A percentile compares a stretch with the other conserved stretches of the same genome.
Evolutionary conservation across 2,797 vertebrate species (phyloP).

Genomic region (Lates japonicus): DNA sequence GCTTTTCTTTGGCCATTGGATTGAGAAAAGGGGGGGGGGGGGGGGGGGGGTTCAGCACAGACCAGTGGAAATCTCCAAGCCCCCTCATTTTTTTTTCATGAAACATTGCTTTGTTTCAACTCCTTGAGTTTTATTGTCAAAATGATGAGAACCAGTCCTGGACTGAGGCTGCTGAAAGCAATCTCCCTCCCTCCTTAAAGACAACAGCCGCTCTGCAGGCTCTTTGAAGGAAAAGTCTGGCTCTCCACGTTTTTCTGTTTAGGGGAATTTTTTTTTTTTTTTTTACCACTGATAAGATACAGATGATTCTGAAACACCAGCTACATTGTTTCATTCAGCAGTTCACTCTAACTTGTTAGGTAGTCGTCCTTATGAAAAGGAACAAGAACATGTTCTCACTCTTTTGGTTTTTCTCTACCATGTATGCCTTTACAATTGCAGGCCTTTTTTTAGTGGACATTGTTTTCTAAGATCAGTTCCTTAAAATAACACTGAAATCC

Average conservation of each 20-base stretch:
- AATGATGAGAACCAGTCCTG: conserved; percentile 87
- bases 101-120: conserved; percentile 85
- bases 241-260: conserved; percentile 85
- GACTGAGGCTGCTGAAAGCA: conserved; percentile 73
- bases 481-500: neutral
- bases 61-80: conserved; percentile 73
- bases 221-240: conserved; percentile 82
- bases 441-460: neutral
- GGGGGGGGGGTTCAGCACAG: conserved; percentile 59
- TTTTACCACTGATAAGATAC: conserved; percentile 82
- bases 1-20: conserved; percentile 61
- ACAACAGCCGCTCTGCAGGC: conserved; percentile 77
- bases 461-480: conserved; percentile 3
- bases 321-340: conserved; percentile 68
- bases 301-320: conserved; percentile 85
- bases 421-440: neutral
- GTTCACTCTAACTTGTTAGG: conserved; percentile 30
- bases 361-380: neutral
- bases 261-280: conserved; percentile 74
- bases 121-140: conserved; percentile 86
- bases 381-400: conserved; percentile 1
- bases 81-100: conserved; percentile 52
- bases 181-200: conserved; percentile 72
- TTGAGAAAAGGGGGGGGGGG: conserved; percentile 5
- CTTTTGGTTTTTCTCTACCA: neutral